These are phyloP conservation scores for Synergus itoensis DNA, from an alignment of 2,888 invertebrate species.

Conservation along the genomic window DNA sequence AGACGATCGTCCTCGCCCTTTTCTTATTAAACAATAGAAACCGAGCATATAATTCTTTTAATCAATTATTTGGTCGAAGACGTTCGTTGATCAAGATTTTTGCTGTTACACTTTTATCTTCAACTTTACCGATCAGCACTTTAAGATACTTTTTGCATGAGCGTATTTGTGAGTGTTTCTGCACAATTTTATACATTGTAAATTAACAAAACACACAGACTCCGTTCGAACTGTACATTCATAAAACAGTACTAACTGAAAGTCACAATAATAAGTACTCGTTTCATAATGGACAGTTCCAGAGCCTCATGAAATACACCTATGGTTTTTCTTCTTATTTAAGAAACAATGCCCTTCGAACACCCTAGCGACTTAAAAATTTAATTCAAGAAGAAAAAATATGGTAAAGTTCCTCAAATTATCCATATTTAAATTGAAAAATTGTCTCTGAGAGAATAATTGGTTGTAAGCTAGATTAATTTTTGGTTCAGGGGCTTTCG, in stretches of 20 bases:
- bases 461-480: neutral
- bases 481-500: constrained; percentile 20
- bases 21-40: neutral
- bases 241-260: neutral
- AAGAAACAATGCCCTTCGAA: constrained; percentile 10
- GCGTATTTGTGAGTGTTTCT: constrained; percentile 25
- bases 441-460: neutral
- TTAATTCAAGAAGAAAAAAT: neutral
- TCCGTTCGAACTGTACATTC: constrained; percentile 11
- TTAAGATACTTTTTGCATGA: constrained; percentile 18
- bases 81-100: neutral
- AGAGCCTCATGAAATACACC: constrained; percentile 24
- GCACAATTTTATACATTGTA: constrained; percentile 25
- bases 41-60: neutral
- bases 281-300: constrained; percentile 17
- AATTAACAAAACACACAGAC: constrained; percentile 18
- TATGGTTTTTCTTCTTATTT: constrained; percentile 39
- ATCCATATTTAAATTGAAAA: no score
- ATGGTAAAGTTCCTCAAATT: neutral
- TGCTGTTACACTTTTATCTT: constrained; percentile 16
- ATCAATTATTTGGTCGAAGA: neutral
- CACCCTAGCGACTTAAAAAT: neutral
- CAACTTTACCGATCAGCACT: constrained; percentile 22
- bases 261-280: neutral
- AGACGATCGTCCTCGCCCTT: constrained; percentile 8